phyloP scores from a whole-genome alignment of 2,113 vertebrate species.

The Oxyura jamaicensis region DNA sequence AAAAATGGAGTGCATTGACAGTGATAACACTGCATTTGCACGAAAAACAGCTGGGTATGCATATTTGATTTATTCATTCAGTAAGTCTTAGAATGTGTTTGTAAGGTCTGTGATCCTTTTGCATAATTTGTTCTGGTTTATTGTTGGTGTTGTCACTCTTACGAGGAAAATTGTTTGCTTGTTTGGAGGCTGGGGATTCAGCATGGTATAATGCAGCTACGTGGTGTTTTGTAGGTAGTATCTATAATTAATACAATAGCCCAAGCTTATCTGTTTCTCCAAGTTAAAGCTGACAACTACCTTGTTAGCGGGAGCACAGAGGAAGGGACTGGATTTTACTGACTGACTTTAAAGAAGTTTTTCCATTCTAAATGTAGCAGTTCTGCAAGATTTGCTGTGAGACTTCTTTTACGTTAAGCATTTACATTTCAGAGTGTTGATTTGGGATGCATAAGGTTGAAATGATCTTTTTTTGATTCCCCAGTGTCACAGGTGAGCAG shows the following conservation, averaged over 20 bases:
- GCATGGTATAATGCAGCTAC: neutral
- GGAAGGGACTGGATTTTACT: neutral
- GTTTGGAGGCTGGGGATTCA: slow-evolving; percentile 36
- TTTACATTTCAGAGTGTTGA: neutral
- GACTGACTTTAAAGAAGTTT: neutral
- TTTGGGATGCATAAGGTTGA: neutral
- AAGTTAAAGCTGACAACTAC: slow-evolving; percentile 15
- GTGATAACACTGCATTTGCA: neutral
- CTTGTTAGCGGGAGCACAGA: neutral
- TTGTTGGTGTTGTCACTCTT: slow-evolving; percentile 42
- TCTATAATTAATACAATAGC: slow-evolving; percentile 30
- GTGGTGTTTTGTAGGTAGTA: neutral
- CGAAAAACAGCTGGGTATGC: neutral
- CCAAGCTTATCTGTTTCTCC: slow-evolving; percentile 6
- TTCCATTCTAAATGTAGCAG: neutral
- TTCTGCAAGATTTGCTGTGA: neutral
- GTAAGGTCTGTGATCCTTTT: slow-evolving; percentile 18
- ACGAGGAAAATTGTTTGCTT: slow-evolving; percentile 7
- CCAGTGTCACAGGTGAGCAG: neutral
- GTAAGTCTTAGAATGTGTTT: slow-evolving; percentile 23
- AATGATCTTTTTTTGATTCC: neutral
- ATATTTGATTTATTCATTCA: slow-evolving; percentile 47
- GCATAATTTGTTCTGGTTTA: slow-evolving; percentile 39
- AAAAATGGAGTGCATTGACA: slow-evolving; percentile 9
- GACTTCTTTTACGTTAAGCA: neutral